Conservation (phyloP, 2,888 invertebrate species). For the Diloba caeruleocephala region DNA sequence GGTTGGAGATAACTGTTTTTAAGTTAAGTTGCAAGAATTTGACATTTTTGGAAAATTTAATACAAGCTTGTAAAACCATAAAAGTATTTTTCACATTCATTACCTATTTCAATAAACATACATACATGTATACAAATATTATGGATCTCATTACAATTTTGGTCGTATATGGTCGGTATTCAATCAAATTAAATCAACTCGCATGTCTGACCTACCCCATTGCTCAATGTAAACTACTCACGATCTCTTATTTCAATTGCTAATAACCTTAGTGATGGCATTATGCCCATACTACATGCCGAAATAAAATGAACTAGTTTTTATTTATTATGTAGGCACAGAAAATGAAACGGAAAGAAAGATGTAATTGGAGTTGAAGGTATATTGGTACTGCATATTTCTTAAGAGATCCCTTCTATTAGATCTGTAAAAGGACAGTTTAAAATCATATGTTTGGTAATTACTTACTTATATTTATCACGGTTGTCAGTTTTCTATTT, state of each 20-base stretch:
- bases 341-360: not conserved
- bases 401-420: too few relatives aligned
- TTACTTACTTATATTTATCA: too few relatives aligned
- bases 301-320: not conserved
- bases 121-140: too few relatives aligned
- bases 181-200: constrained; percentile 67
- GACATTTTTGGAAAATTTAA: too few relatives aligned
- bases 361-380: too few relatives aligned
- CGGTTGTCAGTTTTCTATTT: too few relatives aligned
- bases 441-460: too few relatives aligned
- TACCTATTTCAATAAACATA: constrained; percentile 13
- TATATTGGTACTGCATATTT: too few relatives aligned
- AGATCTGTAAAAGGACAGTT: too few relatives aligned
- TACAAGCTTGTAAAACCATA: too few relatives aligned
- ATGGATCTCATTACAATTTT: constrained; percentile 34
- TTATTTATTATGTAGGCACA: not conserved
- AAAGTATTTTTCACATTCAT: not conserved
- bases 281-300: constrained; percentile 58
- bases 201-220: constrained; percentile 85
- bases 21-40: too few relatives aligned
- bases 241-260: constrained; percentile 82
- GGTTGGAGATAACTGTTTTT: too few relatives aligned
- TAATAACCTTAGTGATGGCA: constrained; percentile 70
- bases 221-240: constrained; percentile 75
- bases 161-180: constrained; percentile 33